Conservation (phyloP, 2,797 vertebrate species). For the Natrix natrix region DNA sequence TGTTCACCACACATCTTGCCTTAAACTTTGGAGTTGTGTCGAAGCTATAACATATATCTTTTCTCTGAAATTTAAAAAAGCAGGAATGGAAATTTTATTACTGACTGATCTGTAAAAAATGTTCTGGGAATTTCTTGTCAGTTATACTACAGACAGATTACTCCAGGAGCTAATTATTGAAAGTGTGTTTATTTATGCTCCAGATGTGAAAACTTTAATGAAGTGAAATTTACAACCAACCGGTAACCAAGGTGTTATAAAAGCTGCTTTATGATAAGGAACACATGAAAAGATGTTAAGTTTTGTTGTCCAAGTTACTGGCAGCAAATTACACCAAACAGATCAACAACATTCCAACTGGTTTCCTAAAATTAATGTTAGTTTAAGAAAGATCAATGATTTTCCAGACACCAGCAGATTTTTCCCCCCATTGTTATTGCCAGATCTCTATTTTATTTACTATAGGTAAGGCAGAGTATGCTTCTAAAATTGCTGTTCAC, state of each 20-base stretch:
- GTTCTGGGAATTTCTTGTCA: slow-evolving; percentile 8
- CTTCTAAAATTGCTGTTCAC: slow-evolving; percentile 38
- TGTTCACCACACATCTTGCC: background rate
- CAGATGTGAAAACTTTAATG: slow-evolving; percentile 31
- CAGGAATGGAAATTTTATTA: slow-evolving; percentile 19
- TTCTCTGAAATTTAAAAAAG: slow-evolving; percentile 1
- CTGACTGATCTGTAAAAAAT: slow-evolving; percentile 22
- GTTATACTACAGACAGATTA: background rate
- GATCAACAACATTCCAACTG: slow-evolving; percentile 31
- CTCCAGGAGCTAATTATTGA: slow-evolving; percentile 39
- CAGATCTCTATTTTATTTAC: slow-evolving; percentile 50
- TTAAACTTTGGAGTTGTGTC: background rate
- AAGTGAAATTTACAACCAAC: slow-evolving; percentile 21
- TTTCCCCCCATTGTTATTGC: slow-evolving; percentile 55
- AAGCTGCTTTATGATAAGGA: slow-evolving; percentile 34
- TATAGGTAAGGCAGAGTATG: slow-evolving; percentile 53
- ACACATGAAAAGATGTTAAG: slow-evolving; percentile 1
- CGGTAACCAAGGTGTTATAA: slow-evolving; percentile 9
- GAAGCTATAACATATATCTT: background rate
- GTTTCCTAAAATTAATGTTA: slow-evolving; percentile 55
- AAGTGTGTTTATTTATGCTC: slow-evolving; percentile 1
- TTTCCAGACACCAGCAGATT: slow-evolving; percentile 44
- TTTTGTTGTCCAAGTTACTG: slow-evolving; percentile 40
- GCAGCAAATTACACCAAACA: slow-evolving; percentile 28
- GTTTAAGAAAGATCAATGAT: slow-evolving; percentile 57